Base-by-base conservation (phyloP, 2,113 vertebrate species). In the Corythoichthys intestinalis region DNA sequence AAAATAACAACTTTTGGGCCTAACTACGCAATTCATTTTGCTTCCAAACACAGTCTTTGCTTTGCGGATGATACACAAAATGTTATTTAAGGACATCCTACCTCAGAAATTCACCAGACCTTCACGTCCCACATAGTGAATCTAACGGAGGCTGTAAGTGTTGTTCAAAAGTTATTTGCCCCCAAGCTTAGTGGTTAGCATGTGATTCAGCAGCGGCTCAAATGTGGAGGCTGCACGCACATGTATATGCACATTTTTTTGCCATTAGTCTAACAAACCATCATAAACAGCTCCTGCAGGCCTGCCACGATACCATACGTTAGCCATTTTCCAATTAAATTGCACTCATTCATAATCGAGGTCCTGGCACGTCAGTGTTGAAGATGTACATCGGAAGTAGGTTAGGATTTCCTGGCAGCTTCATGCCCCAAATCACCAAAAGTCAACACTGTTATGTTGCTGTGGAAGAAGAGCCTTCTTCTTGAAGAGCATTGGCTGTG, bases 141-240 rank as follows among this genome's bases (percentile, higher is more conserved):
- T 84, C 86, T 74, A 88, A 89, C 86, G 80, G 61, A 72, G 81
- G 83, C 84, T 85, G 84, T 77, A 80, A 84, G 77, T 78, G 80
- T 86, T 87, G 75, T 35, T 17, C 83, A 81, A 73, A 79, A 86
- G 85, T 83, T 87, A 83, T 89, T 87, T 85, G 75, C 79, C 87
- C 80, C 14, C 34, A 37, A 78, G 84, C 60, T 62, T 72, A 56
- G 54, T 68, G 80, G 73, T 83, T 78, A 71, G 65, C 38, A 34
- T 76, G 76, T 54, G 72, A 79, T 68, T 76, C 72, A 78, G 70
- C 70, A 79, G n/a, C 75, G 61, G 59, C 69, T 71, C 38, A 39
- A 67, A 71, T 73, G 67, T 72, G 44, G 66, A 60, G 60, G 73
- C 57, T 50, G 39, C 65, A 66, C 69, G 66, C 66, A 73, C 65